Evolutionary conservation across 2,113 vertebrate species (phyloP), one percentile per base, ranked within the genome.

Genomic region (Leiothrix lutea): DNA sequence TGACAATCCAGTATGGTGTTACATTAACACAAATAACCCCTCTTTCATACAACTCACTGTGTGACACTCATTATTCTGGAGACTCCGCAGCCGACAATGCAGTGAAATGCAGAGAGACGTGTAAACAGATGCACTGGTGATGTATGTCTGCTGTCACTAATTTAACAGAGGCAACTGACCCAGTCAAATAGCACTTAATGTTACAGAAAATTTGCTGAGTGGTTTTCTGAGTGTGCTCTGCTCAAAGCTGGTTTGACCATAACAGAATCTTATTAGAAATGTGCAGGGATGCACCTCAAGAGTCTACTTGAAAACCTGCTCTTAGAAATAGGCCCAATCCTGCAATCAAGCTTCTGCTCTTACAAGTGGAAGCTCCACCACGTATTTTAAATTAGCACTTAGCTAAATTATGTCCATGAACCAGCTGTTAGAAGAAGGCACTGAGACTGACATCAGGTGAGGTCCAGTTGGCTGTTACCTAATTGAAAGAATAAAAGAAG

Each of bases 371-470:
- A 98, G 93, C 91, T 97, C 96, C 84, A 94, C 40, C 80, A 80
- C 78, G 82, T 90, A 89, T 86, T 97, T 94, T 88, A 97, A 97
- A 97, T 92, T 45, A 72, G 93, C 91, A 97, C 96, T 97, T 97
- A 97, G 96, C 86, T 88, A 89, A 98, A 92, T 83, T 86, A 88
- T 92, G 25, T 94, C 93, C 94, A 81, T 92, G 90, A 92, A 96
- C 92, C 77, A 98, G 83, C 71, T 69, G 86, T 50, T 91, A 78
- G 4, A 77, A 88, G 82, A 95, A 94, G 61, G 79, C 48, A 13
- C 67, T 80, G 91, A 62, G 88, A 83, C 50, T 79, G 80, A 74
- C 67, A 94, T 89, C 70, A 61, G 70, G 47, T 85, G 78, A 91
- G 65, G 82, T 96, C 87, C 95, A 87, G 24, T 20, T 50, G 74